Base-by-base conservation (phyloP, 2,888 invertebrate species). In the Geophilus truncorum region DNA sequence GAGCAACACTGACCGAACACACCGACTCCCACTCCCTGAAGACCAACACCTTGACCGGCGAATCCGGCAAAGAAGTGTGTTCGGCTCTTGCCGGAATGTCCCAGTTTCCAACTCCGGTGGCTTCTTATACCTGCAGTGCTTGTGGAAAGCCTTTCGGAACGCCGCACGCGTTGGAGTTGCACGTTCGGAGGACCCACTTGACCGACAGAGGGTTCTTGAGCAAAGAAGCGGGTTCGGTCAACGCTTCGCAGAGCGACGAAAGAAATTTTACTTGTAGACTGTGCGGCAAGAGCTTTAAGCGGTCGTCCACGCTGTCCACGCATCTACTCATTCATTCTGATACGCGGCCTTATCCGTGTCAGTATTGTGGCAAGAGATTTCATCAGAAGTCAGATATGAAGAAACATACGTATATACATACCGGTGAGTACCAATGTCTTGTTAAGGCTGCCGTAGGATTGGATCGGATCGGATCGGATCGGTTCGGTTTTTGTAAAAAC, bases 211-310 rank as follows among this genome's bases (percentile, higher is more conserved):
- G 1, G 12, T 40, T 40, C n/a, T 40, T 40, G 15, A n/a, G 40
- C 40, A 40, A 40, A 15, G 40, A 40, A 40, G 40, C 40, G 40
- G 40, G 40, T 12, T 40, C 40, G 4, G 40, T 40, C 4, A n/a
- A n/a, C 15, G 40, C n/a, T 12, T 12, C 40, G 40, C 10, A 4
- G 40, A 40, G n/a, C n/a, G n/a, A n/a, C 82, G 96, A 96, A 88
- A 95, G 96, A 88, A 94, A 94, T 78, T 96, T 96, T 88, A 94
- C 94, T 87, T 98, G 98, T 89, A 94, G 96, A 87, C 97, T 97
- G 88, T 89, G 89, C 82, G 89, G 89, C 9, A 82, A 82, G 34
- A 70, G 62, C 36, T 82, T 82, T 75, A 82, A 82, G 34, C 25
- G 82, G 77, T 82, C 89, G 9, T 89, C 89, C 23, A 89, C 89